These are phyloP conservation scores for Spilosoma lubricipeda DNA, from an alignment of 2,888 invertebrate genomes.

Conservation along the genomic window DNA sequence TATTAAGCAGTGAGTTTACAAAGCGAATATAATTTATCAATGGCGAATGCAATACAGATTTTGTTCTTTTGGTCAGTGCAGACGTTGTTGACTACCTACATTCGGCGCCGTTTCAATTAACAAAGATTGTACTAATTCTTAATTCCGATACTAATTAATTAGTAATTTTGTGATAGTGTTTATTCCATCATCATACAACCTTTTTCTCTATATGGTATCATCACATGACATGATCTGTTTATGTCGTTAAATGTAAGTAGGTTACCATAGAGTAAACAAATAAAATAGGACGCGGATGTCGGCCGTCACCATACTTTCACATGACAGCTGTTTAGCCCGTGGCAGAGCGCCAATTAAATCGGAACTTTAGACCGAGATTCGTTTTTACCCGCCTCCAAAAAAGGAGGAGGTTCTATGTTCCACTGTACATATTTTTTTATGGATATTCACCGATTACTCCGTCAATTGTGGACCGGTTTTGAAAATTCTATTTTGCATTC, in stretches of 20 bases:
- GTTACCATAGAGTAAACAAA: slow-evolving; percentile 72
- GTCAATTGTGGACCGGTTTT: too few species aligned
- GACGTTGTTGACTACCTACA: background rate
- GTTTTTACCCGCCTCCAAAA: too few species aligned
- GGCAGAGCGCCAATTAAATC: slow-evolving; percentile 57
- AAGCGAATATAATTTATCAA: background rate
- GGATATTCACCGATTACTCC: too few species aligned
- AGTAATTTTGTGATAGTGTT: background rate
- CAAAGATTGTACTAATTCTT: background rate
- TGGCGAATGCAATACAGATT: background rate
- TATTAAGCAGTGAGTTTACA: background rate
- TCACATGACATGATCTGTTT: slow-evolving; percentile 2
- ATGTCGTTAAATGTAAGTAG: slow-evolving; percentile 60
- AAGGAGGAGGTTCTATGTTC: too few species aligned
- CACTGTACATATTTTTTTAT: too few species aligned
- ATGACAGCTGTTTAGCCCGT: slow-evolving; percentile 61
- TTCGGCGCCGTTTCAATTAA: background rate
- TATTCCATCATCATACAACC: background rate
- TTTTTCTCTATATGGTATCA: slow-evolving; percentile 25
- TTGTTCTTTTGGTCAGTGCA: too few species aligned
- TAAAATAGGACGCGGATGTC: slow-evolving; percentile 53
- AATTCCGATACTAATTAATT: background rate
- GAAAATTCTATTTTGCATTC: too few species aligned
- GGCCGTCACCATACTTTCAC: slow-evolving; percentile 60
- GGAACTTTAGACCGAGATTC: slow-evolving; percentile 35